These are phyloP conservation scores for Onychorhynchus coronatus DNA, from an alignment of 2,113 vertebrate genomes.

Conservation along the genomic window DNA sequence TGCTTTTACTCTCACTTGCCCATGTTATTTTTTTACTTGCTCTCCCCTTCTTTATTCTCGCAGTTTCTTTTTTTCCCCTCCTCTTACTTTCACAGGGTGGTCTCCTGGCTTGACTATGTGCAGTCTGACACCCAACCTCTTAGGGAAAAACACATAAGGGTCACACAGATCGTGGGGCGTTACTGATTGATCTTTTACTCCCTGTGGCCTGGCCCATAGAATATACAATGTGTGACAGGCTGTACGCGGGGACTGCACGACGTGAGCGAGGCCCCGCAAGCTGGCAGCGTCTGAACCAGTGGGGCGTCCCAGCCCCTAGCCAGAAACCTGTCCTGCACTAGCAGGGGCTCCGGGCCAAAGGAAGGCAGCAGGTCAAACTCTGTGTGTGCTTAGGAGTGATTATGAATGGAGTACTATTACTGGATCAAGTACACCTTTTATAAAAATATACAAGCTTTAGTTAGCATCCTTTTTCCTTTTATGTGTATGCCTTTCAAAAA, in stretches of 20 bases:
- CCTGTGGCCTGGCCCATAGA: not conserved
- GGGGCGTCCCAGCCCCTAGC: not conserved
- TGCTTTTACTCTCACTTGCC: not conserved
- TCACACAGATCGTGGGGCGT: not conserved
- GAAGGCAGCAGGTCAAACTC: conserved; percentile 28
- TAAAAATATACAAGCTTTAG: conserved; percentile 61
- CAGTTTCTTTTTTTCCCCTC: not conserved
- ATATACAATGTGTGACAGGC: not conserved
- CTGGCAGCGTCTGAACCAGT: not conserved
- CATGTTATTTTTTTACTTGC: not conserved
- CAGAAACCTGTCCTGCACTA: not conserved
- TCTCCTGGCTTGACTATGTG: not conserved
- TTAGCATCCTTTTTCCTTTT: conserved; percentile 60
- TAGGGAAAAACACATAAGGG: not conserved
- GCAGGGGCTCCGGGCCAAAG: conserved; percentile 20
- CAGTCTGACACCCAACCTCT: not conserved
- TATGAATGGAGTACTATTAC: conserved; percentile 50
- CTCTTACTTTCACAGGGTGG: not conserved
- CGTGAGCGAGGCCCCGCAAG: not conserved
- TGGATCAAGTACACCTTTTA: conserved; percentile 52
- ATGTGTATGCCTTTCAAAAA: conserved; percentile 14
- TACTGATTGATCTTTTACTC: not conserved
- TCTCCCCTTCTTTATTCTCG: not conserved
- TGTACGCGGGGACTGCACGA: not conserved
- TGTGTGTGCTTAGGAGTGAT: conserved; percentile 8